phyloP scores from a whole-genome alignment of 2,797 vertebrate species.

The Oryzias dopingdopingensis region DNA sequence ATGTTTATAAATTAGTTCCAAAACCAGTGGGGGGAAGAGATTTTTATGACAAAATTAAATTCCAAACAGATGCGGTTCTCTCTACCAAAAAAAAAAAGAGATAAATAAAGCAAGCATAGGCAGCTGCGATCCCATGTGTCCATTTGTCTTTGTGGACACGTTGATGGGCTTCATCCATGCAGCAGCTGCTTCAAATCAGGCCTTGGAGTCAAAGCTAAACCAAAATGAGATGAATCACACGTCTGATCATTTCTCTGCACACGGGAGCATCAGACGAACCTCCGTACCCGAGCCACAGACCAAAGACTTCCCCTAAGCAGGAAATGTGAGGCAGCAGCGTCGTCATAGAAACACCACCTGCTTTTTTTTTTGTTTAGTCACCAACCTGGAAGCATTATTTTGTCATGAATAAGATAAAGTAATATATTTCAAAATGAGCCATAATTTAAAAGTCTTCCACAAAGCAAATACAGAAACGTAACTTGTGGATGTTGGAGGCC shows the following conservation, averaged over 20 bases:
- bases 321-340: no score
- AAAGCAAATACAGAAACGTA: no score
- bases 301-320: no score
- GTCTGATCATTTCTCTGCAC: conserved; percentile 37
- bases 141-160: conserved; percentile 5
- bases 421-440: no score
- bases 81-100: conserved; percentile 7
- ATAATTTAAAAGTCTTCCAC: no score
- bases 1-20: conserved; percentile 24
- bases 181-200: conserved; percentile 15
- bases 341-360: no score
- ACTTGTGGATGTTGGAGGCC: no score
- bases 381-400: no score
- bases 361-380: no score
- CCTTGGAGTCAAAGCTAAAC: conserved; percentile 33
- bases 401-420: no score
- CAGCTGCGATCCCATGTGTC: conserved; percentile 20
- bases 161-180: conserved; percentile 1
- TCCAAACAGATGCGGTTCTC: conserved; percentile 26
- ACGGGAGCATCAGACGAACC: no score
- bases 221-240: conserved; percentile 31
- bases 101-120: conserved; percentile 15
- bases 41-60: conserved; percentile 37
- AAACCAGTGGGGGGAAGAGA: conserved; percentile 9
- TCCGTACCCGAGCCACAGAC: no score